These are phyloP conservation scores for Carlito syrichta DNA, from an alignment of 2,113 vertebrate genomes.

Conservation along the genomic window DNA sequence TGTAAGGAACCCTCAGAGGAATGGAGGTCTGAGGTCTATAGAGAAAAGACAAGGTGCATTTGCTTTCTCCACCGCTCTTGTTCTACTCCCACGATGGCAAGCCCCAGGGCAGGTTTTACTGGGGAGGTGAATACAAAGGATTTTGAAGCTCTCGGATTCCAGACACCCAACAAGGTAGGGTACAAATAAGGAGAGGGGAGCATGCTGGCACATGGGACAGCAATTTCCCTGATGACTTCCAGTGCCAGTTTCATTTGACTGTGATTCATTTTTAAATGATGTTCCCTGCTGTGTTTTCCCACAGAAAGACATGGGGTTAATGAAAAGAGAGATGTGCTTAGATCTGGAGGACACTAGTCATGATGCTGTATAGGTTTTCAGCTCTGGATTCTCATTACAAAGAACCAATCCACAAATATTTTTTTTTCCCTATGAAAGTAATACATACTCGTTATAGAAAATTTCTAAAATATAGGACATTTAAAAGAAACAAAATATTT, in stretches of 20 bases:
- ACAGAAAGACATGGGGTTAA: neutral
- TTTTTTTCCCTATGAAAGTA: conserved; percentile 42
- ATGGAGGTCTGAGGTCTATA: neutral
- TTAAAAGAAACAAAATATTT: conserved; percentile 38
- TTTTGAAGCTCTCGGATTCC: neutral
- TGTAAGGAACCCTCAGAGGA: neutral
- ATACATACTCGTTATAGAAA: conserved; percentile 13
- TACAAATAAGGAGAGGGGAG: fast-evolving
- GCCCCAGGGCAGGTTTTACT: fast-evolving
- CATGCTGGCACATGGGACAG: neutral
- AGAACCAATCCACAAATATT: conserved; percentile 22
- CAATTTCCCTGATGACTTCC: neutral
- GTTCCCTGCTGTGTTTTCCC: neutral
- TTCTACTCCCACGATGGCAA: too few relatives aligned
- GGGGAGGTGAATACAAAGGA: neutral
- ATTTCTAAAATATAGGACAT: neutral
- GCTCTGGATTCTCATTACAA: neutral
- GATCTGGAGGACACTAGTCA: neutral
- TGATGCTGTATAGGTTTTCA: neutral
- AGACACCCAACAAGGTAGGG: neutral
- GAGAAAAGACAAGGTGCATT: neutral
- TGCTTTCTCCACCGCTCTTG: neutral
- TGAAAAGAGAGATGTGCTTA: neutral
- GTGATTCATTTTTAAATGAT: neutral
- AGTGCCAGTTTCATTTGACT: fast-evolving